Evolutionary conservation across 2,797 vertebrate species (phyloP).

Genomic region (Trichosurus vulpecula): DNA sequence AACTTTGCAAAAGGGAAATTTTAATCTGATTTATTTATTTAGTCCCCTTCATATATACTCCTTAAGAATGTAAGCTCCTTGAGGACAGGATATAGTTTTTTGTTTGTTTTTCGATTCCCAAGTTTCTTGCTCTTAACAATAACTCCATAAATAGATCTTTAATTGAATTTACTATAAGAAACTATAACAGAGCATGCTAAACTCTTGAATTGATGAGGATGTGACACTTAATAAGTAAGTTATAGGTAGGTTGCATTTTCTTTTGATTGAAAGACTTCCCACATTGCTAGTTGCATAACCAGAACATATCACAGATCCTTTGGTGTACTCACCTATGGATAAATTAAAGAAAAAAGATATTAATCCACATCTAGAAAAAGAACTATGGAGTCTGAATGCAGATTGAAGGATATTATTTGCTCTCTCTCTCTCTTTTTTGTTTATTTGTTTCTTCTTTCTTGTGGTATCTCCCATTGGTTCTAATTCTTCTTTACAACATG

Average conservation of each 20-base stretch:
- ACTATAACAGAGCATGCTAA: not conserved
- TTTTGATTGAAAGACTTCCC: not conserved
- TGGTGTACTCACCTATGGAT: not conserved
- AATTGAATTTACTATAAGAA: not conserved
- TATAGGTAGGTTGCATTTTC: not conserved
- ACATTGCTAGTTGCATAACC: not conserved
- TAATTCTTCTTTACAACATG: no score
- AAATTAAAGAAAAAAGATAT: not conserved
- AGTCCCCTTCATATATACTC: not conserved
- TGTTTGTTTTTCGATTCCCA: not conserved
- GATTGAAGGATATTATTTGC: no score
- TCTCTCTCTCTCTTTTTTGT: no score
- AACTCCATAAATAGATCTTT: not conserved
- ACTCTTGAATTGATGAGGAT: not conserved
- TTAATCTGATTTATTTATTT: not conserved
- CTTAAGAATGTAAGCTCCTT: not conserved
- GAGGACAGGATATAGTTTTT: not conserved
- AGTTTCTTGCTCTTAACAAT: not conserved
- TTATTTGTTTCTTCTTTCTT: no score
- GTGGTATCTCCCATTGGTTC: no score
- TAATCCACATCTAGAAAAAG: not conserved
- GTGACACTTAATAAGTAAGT: not conserved
- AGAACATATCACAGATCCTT: not conserved
- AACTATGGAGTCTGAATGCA: no score
- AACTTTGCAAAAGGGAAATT: not conserved